phyloP scores from a whole-genome alignment of 1,140 invertebrate genomes.

The Anoplolepis gracilipes region DNA sequence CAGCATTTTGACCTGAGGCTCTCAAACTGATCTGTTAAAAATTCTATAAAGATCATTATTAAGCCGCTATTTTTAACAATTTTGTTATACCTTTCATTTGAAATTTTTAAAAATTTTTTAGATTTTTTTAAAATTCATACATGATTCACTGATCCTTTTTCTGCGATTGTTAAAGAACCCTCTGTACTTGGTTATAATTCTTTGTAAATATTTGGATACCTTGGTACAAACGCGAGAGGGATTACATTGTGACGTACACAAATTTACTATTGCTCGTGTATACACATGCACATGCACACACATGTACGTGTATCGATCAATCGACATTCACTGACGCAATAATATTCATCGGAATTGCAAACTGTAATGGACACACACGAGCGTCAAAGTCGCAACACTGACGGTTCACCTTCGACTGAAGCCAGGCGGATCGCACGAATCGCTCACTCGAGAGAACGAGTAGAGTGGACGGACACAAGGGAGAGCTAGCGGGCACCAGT shows the following conservation, averaged over 20 bases:
- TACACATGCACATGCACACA: neutral
- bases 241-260: neutral
- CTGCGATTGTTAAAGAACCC: neutral
- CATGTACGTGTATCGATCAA: neutral
- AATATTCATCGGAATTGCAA: neutral
- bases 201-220: neutral
- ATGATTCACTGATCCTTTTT: too few relatives aligned
- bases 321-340: conserved; percentile 21
- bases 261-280: neutral
- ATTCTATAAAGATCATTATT: too few relatives aligned
- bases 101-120: too few relatives aligned
- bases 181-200: too few relatives aligned
- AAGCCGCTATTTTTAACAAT: too few relatives aligned
- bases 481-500: conserved; percentile 49
- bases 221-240: neutral
- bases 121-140: too few relatives aligned
- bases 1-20: too few relatives aligned
- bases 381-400: conserved; percentile 51
- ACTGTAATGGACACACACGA: neutral
- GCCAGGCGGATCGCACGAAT: conserved; percentile 40
- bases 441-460: conserved; percentile 32
- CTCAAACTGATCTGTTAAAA: too few relatives aligned
- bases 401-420: conserved; percentile 78
- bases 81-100: too few relatives aligned
- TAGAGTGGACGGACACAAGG: conserved; percentile 57